Conservation (phyloP, 2,797 vertebrate species). For the Eulemur albifrons region DNA sequence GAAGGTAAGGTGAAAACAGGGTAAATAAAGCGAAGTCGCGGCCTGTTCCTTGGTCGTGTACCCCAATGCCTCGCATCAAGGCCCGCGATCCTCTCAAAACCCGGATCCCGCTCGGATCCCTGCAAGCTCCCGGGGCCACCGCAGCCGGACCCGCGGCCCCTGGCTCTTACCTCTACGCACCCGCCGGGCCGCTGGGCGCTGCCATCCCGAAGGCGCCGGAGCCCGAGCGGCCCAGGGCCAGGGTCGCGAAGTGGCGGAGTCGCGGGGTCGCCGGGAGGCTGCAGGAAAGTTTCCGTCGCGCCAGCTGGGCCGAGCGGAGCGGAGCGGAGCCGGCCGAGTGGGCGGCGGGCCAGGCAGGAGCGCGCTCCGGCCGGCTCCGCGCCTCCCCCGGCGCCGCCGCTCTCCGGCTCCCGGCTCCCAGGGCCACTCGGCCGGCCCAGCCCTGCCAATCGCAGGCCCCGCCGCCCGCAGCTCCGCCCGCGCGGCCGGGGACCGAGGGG, state of each 20-base stretch:
- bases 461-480: constrained; percentile 69
- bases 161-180: constrained; percentile 62
- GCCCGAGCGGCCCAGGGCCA: background rate
- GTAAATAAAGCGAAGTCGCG: background rate
- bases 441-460: constrained; percentile 62
- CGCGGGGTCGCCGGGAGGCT: background rate
- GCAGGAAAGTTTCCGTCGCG: constrained; percentile 54
- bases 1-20: background rate
- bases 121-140: background rate
- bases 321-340: background rate
- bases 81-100: background rate
- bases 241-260: background rate
- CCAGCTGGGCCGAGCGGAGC: background rate
- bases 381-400: constrained; percentile 30
- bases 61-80: background rate
- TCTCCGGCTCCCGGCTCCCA: background rate
- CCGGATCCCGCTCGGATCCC: background rate
- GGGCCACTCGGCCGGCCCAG: constrained; percentile 14
- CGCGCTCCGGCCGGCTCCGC: constrained; percentile 28
- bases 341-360: background rate
- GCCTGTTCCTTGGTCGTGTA: background rate
- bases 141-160: background rate
- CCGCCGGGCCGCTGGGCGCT: background rate
- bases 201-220: constrained; percentile 42
- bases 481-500: background rate